Evolutionary conservation across 2,888 invertebrate species (phyloP).

Genomic region (Polymixis flavicincta): DNA sequence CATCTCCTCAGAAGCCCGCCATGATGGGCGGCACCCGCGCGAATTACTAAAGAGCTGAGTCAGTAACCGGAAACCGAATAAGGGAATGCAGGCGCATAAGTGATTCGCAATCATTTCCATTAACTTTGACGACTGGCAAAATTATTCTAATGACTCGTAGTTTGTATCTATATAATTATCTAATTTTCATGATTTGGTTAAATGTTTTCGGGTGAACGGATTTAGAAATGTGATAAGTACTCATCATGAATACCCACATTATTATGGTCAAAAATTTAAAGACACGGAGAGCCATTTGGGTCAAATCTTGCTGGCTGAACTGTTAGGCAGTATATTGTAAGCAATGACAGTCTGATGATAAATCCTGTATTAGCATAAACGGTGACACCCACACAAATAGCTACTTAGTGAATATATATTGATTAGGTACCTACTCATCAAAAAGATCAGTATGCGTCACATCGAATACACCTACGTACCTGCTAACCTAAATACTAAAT

Average conservation of each 20-base stretch:
- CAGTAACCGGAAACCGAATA: slow-evolving; percentile 49
- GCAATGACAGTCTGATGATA: background rate
- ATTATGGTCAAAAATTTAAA: background rate
- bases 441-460: too few species aligned
- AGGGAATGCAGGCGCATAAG: slow-evolving; percentile 30
- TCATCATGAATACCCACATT: background rate
- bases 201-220: background rate
- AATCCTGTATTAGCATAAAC: background rate
- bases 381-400: background rate
- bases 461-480: background rate
- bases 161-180: too few species aligned
- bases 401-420: too few species aligned
- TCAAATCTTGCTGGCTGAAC: background rate
- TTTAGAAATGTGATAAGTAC: too few species aligned
- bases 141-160: background rate
- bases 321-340: background rate
- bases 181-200: too few species aligned
- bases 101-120: slow-evolving; percentile 10
- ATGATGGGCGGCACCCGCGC: slow-evolving; percentile 22
- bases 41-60: slow-evolving; percentile 50
- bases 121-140: background rate
- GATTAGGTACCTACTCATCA: too few species aligned
- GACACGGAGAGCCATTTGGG: background rate
- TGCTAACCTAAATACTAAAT: background rate
- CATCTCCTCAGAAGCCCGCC: slow-evolving; percentile 2